Evolutionary conservation across 1,140 invertebrate genomes (phyloP).

Genomic region (Sitophilus oryzae): DNA sequence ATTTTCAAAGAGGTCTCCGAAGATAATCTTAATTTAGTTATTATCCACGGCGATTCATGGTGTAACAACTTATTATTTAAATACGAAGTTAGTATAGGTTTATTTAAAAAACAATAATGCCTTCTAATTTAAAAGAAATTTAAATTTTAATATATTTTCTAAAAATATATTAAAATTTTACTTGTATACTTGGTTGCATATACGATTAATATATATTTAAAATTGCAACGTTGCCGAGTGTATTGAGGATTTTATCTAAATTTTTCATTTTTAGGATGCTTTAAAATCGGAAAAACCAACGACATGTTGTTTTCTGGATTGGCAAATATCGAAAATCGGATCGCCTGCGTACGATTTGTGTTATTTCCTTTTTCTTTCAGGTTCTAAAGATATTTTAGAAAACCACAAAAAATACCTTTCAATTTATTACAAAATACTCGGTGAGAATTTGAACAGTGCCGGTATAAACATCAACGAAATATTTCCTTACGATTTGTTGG

Average conservation of each 20-base stretch:
- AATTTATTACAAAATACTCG: not conserved
- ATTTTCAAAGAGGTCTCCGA: not conserved
- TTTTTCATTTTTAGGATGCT: not conserved
- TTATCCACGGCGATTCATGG: conserved; percentile 10
- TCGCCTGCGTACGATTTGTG: conserved; percentile 1
- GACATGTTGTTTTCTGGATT: not conserved
- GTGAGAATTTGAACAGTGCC: not conserved
- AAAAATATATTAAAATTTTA: too few species aligned
- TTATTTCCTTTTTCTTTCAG: conserved; percentile 9
- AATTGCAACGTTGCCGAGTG: too few species aligned
- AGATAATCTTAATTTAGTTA: conserved; percentile 1
- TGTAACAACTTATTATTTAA: conserved; percentile 18
- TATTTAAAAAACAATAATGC: too few species aligned
- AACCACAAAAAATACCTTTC: not conserved
- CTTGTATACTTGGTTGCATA: too few species aligned
- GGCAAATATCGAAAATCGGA: not conserved
- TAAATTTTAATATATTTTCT: too few species aligned
- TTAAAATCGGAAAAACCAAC: not conserved
- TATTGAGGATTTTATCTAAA: not conserved
- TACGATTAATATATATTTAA: too few species aligned
- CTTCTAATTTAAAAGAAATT: too few species aligned
- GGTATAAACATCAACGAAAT: not conserved
- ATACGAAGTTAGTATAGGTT: conserved; percentile 6
- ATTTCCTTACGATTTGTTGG: conserved; percentile 6
- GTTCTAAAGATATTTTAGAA: conserved; percentile 1